Conservation (phyloP, 2,113 vertebrate species). For the Oostethus manadensis region DNA sequence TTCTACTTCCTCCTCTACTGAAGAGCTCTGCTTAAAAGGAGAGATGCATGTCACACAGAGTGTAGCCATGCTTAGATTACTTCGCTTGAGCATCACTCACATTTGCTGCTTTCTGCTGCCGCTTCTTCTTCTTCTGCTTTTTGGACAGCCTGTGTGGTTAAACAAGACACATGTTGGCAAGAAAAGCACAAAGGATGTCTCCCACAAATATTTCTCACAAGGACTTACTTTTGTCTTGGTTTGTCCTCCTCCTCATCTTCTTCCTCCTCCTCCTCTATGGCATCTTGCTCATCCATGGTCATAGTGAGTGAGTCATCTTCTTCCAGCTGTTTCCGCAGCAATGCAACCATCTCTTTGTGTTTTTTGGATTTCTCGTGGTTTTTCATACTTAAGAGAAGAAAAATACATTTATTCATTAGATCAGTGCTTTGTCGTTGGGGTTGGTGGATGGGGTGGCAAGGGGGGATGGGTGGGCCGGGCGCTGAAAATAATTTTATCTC, state of each 20-base stretch:
- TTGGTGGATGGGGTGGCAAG: too few species aligned
- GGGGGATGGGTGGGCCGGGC: too few species aligned
- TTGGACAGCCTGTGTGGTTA: slow-evolving; percentile 79
- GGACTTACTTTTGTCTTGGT: slow-evolving; percentile 77
- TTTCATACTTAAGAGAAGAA: slow-evolving; percentile 76
- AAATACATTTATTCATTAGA: neutral
- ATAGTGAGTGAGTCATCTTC: slow-evolving; percentile 74
- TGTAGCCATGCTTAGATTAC: too few species aligned
- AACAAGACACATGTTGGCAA: neutral
- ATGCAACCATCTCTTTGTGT: slow-evolving; percentile 87
- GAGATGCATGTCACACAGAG: too few species aligned
- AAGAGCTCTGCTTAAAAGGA: slow-evolving; percentile 24
- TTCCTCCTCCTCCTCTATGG: slow-evolving; percentile 34
- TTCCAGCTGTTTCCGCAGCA: slow-evolving; percentile 84
- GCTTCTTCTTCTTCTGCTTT: slow-evolving; percentile 86
- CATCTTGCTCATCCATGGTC: slow-evolving; percentile 47
- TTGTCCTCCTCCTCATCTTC: slow-evolving; percentile 51
- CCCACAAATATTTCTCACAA: neutral
- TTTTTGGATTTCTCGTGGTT: slow-evolving; percentile 95
- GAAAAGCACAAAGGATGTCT: neutral
- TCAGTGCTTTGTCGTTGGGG: too few species aligned
- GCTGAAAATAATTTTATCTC: too few species aligned
- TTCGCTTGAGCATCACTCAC: slow-evolving; percentile 39
- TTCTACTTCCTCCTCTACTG: slow-evolving; percentile 25
- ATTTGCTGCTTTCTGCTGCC: slow-evolving; percentile 73